Base-by-base conservation (phyloP, 1,140 invertebrate species). In the Hesperophylax magnus region DNA sequence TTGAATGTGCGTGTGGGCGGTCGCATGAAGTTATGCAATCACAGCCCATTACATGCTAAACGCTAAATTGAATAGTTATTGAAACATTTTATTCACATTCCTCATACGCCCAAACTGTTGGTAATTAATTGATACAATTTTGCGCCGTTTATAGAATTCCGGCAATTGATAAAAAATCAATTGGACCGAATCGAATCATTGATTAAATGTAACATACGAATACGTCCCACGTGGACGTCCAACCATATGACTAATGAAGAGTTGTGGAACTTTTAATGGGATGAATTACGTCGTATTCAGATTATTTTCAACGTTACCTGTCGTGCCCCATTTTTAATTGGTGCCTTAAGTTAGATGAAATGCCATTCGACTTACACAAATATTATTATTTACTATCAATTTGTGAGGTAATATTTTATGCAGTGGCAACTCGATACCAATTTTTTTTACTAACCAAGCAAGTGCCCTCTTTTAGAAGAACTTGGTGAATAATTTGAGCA, bases 111-210 rank as follows among this genome's bases (percentile, higher is more conserved):
- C 77, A 69, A 54, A 22, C 27, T 65, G 22, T 65, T 53, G 27
- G 11, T 67, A 24, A 31, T 78, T 78, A 78, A 78, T 78, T 78
- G 77, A 53, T 56, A 31, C 52, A 71, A 78, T 78, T 78, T 69
- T 47, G 34, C 60, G 77, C 54, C 77, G 77, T 52, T 78, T 78
- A 63, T 63, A 22, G 60, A 65, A 77, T 78, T 63, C 27, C 22
- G 20, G 47, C 27, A 58, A 22, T 54, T 27, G 39, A 54, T 47
- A 56, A 69, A 69, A 78, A 69, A 69, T 69, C 77, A 69, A 69
- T 78, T 78, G 69, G 52, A 54, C 61, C 65, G 63, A 69, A 47
- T 54, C 77, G 53, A 69, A 78, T 78, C 39, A 78, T 34, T 69
- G 47, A 78, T 56, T 77, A 60, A 56, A 52, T 54, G 17, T 67